These are phyloP conservation scores for Unio delphinus DNA, from an alignment of 2,888 invertebrate genomes.

Conservation along the genomic window DNA sequence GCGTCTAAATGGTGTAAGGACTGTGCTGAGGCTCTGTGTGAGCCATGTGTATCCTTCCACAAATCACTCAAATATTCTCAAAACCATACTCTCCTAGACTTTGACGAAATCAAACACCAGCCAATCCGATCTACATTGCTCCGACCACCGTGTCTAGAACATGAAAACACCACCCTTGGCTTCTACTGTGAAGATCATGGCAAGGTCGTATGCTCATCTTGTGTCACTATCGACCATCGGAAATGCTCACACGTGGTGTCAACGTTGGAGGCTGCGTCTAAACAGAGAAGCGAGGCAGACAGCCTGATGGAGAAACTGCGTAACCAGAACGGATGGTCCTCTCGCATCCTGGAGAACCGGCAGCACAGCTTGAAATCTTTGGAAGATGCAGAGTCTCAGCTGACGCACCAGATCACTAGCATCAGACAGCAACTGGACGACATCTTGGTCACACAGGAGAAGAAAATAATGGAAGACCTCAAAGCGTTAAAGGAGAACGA, in stretches of 20 bases:
- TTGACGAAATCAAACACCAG: conserved; percentile 36
- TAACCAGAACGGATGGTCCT: conserved; percentile 42
- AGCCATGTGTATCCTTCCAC: conserved; percentile 41
- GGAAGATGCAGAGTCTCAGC: conserved; percentile 36
- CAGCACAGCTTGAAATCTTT: conserved; percentile 36
- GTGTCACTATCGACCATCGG: conserved; percentile 41
- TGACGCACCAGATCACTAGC: conserved; percentile 37
- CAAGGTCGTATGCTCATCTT: conserved; percentile 41
- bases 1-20: conserved; percentile 47
- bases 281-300: conserved; percentile 37
- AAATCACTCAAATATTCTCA: conserved; percentile 40
- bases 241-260: conserved; percentile 43
- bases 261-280: conserved; percentile 36
- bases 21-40: conserved; percentile 42
- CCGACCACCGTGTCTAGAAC: conserved; percentile 37
- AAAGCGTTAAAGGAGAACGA: conserved; percentile 29
- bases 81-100: conserved; percentile 36
- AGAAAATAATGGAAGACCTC: conserved; percentile 38
- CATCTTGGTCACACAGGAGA: conserved; percentile 34
- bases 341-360: conserved; percentile 38
- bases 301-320: conserved; percentile 35
- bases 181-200: conserved; percentile 47
- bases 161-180: conserved; percentile 38
- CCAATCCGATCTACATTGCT: conserved; percentile 38
- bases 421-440: conserved; percentile 42